phyloP scores from a whole-genome alignment of 37 sponge, comb jelly and placozoan species.

The Diacarnus erythraeanus region DNA sequence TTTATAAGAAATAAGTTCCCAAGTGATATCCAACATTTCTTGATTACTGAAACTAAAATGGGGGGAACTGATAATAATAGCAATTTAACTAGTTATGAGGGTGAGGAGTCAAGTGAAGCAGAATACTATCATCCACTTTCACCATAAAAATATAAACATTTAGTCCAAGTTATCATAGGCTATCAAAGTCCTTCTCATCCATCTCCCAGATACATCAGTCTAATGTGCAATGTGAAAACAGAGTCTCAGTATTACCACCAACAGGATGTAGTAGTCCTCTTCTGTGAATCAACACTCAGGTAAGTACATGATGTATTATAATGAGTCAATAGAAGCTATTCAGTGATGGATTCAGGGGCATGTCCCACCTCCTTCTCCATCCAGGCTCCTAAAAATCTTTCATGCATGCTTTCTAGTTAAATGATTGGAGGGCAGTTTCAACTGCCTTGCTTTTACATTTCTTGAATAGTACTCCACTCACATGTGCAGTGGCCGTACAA shows the following conservation, averaged over 20 bases:
- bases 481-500: too few species aligned
- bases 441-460: too few species aligned
- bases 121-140: background rate
- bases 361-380: background rate
- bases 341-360: too few species aligned
- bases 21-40: background rate
- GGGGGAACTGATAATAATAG: background rate
- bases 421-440: too few species aligned
- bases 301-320: constrained; percentile 14
- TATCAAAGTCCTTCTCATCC: background rate
- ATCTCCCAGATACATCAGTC: constrained; percentile 69
- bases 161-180: background rate
- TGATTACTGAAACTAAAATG: background rate
- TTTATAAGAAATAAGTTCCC: background rate
- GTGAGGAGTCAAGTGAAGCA: background rate
- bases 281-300: constrained; percentile 85
- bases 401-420: too few species aligned
- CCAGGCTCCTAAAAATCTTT: too few species aligned
- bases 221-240: constrained; percentile 82
- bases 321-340: background rate
- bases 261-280: constrained; percentile 78
- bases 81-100: background rate
- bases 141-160: background rate
- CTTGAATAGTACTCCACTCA: too few species aligned
- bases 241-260: constrained; percentile 72